A percentile compares a stretch with the other conserved stretches of the same genome.
Evolutionary conservation across 64 coral and sea anemone genomes (phyloP).

Genomic region (Cladopsammia gracilis): DNA sequence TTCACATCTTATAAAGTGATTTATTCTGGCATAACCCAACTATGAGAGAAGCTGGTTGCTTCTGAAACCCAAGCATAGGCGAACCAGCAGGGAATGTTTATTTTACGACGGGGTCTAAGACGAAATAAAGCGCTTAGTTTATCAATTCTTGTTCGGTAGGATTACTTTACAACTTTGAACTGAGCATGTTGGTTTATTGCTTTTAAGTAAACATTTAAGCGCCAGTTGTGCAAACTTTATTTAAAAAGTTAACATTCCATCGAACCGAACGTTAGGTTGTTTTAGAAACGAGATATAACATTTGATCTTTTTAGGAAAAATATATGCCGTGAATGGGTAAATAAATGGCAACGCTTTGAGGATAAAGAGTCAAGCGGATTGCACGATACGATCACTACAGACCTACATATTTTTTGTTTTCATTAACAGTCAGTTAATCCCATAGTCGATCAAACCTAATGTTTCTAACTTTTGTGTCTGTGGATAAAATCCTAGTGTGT

Average conservation of each 20-base stretch:
- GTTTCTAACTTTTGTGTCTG: no score
- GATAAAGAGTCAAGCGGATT: constrained; percentile 40
- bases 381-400: neutral
- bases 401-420: neutral
- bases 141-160: neutral
- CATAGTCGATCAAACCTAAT: no score
- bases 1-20: no score
- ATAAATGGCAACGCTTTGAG: constrained; percentile 43
- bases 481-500: no score
- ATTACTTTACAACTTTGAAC: neutral
- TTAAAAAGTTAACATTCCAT: neutral
- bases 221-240: constrained; percentile 34
- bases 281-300: constrained; percentile 52
- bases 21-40: no score
- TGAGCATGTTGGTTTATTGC: neutral
- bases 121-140: constrained; percentile 25
- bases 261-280: constrained; percentile 51
- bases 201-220: constrained; percentile 3
- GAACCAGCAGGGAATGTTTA: constrained; percentile 5
- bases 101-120: constrained; percentile 3
- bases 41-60: neutral
- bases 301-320: constrained; percentile 34
- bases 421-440: neutral
- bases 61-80: no score
- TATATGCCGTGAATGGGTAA: neutral